Percentiles rank a stretch among this genome's conserved stretches.
These are phyloP conservation scores for Blastomussa wellsi DNA, from an alignment of 92 coral and sea anemone species.

Conservation along the genomic window DNA sequence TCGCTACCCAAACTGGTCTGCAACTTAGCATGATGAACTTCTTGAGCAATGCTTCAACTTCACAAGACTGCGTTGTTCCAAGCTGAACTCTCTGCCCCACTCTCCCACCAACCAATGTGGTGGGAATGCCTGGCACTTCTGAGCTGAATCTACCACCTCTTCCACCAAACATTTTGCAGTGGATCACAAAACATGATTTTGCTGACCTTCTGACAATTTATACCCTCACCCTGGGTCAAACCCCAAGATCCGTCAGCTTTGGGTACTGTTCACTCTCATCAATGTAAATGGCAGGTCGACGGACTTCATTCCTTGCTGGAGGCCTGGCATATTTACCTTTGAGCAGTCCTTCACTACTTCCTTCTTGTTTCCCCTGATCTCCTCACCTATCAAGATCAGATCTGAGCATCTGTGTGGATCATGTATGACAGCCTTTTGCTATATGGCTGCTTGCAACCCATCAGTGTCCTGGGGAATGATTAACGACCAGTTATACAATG, in stretches of 20 bases:
- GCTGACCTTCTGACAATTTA: not conserved
- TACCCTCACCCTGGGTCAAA: slow-evolving; percentile 8
- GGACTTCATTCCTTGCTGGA: not conserved
- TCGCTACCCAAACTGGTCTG: not conserved
- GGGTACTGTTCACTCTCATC: not conserved
- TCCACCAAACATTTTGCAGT: not conserved
- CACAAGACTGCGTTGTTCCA: not conserved
- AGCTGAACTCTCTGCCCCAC: not conserved
- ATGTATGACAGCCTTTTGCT: slow-evolving; percentile 6
- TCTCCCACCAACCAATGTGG: not conserved
- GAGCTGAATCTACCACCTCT: not conserved
- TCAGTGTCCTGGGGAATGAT: not conserved
- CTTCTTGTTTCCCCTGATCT: not conserved
- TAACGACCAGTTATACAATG: not conserved
- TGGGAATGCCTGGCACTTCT: not conserved
- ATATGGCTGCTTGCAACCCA: not conserved
- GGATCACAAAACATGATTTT: not conserved
- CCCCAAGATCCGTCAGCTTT: slow-evolving; percentile 2
- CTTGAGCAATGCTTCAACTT: not conserved
- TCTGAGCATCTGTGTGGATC: not conserved
- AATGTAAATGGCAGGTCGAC: not conserved
- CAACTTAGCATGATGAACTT: not conserved
- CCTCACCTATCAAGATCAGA: not conserved
- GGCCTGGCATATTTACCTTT: slow-evolving; percentile 3
- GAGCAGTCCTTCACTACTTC: not conserved